phyloP scores from a whole-genome alignment of 2,113 vertebrate species.

The Hippocampus comes region DNA sequence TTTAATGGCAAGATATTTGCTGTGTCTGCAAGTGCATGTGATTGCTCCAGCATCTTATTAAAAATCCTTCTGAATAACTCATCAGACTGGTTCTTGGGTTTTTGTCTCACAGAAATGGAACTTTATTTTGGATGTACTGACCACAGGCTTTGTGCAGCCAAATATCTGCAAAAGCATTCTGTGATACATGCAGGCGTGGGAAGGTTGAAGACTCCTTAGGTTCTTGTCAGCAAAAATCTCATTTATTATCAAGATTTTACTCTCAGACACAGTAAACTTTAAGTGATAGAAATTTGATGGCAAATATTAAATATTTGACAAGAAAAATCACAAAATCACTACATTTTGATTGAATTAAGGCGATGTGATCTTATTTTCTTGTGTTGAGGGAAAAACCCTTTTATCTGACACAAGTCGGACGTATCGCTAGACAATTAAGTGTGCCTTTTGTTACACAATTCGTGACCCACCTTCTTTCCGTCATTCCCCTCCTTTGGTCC shows the following conservation, averaged over 20 bases:
- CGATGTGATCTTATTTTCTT: neutral
- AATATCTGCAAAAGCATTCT: constrained; percentile 56
- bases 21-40: constrained; percentile 35
- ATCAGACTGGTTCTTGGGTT: constrained; percentile 13
- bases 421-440: neutral
- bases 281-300: neutral
- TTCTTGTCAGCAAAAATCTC: constrained; percentile 23
- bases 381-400: neutral
- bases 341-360: neutral
- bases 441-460: neutral
- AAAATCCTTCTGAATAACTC: constrained; percentile 41
- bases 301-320: neutral
- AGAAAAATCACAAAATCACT: neutral
- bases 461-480: neutral
- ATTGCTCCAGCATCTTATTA: constrained; percentile 7
- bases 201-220: constrained; percentile 29
- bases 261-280: neutral
- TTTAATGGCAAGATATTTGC: constrained; percentile 50
- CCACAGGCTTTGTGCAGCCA: constrained; percentile 35
- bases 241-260: constrained; percentile 27
- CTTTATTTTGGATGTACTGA: constrained; percentile 53
- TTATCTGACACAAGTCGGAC: neutral
- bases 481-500: constrained; percentile 11
- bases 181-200: constrained; percentile 39
- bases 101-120: constrained; percentile 38